Percentiles rank a stretch among this genome's conserved stretches.
Conservation (phyloP, 2,113 vertebrate genomes). For the Syngnathus scovelli region DNA sequence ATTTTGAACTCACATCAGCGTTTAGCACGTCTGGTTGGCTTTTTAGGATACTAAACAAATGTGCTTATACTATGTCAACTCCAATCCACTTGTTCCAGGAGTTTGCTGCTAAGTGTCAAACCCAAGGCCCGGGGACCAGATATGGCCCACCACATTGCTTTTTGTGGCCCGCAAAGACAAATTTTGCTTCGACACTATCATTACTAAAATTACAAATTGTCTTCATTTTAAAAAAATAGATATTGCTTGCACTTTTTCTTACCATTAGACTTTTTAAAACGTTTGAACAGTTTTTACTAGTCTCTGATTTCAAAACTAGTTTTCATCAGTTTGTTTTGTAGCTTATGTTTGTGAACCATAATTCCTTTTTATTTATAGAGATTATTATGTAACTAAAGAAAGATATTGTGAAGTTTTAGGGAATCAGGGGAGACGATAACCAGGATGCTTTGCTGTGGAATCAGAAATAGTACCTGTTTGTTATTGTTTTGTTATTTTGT, state of each 20-base stretch:
- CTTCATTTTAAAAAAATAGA: no score
- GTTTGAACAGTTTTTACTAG: no score
- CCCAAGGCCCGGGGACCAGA: no score
- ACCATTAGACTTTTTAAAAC: no score
- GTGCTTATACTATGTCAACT: constrained; percentile 19
- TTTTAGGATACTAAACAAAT: constrained; percentile 17
- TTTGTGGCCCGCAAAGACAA: no score
- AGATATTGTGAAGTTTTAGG: background rate
- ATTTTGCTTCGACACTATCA: no score
- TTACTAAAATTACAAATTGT: no score
- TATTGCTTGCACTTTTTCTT: no score
- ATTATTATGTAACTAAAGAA: background rate
- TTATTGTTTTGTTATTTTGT: no score
- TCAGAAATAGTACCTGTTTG: background rate
- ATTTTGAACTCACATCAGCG: constrained; percentile 34
- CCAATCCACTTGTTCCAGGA: constrained; percentile 45
- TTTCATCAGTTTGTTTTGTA: background rate
- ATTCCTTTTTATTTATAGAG: background rate
- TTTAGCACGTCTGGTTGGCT: constrained; percentile 6
- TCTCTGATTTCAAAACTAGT: no score
- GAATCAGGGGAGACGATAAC: no score
- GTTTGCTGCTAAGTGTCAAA: constrained; percentile 29
- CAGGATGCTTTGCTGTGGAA: background rate
- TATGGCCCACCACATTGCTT: no score
- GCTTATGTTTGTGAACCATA: background rate